These are phyloP conservation scores for Hirtodrosophila trivittata DNA, from an alignment of 2,888 invertebrate species.

Conservation along the genomic window DNA sequence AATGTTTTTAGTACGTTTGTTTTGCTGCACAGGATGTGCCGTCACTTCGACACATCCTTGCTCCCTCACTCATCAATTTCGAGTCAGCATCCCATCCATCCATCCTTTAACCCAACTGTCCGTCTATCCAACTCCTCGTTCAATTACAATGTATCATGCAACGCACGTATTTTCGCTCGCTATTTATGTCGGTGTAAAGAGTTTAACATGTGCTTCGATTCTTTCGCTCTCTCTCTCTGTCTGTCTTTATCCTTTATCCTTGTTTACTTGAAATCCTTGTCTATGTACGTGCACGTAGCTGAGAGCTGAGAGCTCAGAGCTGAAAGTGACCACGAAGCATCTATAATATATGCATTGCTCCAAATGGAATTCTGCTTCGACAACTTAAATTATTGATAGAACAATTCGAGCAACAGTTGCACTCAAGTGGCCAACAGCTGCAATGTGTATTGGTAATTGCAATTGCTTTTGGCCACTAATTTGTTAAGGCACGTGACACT, in stretches of 20 bases:
- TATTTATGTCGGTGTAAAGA: conserved; percentile 77
- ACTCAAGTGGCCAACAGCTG: background rate
- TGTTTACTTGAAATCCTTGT: conserved; percentile 8
- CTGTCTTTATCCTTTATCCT: background rate
- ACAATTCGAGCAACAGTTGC: conserved; percentile 15
- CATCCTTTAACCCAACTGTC: conserved; percentile 1
- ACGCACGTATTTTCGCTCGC: conserved; percentile 66
- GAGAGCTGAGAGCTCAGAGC: too few relatives aligned
- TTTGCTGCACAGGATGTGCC: conserved; percentile 25
- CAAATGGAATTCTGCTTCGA: conserved; percentile 48
- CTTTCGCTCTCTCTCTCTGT: background rate
- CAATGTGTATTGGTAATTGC: conserved; percentile 8
- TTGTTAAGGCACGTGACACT: conserved; percentile 8
- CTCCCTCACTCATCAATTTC: conserved; percentile 55
- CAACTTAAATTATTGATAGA: conserved; percentile 55
- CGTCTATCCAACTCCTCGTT: conserved; percentile 18
- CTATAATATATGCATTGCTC: conserved; percentile 44
- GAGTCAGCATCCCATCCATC: conserved; percentile 15
- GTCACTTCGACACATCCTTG: conserved; percentile 31
- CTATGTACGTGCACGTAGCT: too few relatives aligned
- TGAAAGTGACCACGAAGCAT: conserved; percentile 48
- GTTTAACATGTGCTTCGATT: conserved; percentile 75
- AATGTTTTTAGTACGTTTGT: conserved; percentile 31
- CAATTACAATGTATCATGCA: conserved; percentile 75
- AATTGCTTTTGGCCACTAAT: conserved; percentile 20